These are phyloP conservation scores for Leptinotarsa defecta DNA, from an alignment of 1,140 invertebrate species.

Conservation along the genomic window DNA sequence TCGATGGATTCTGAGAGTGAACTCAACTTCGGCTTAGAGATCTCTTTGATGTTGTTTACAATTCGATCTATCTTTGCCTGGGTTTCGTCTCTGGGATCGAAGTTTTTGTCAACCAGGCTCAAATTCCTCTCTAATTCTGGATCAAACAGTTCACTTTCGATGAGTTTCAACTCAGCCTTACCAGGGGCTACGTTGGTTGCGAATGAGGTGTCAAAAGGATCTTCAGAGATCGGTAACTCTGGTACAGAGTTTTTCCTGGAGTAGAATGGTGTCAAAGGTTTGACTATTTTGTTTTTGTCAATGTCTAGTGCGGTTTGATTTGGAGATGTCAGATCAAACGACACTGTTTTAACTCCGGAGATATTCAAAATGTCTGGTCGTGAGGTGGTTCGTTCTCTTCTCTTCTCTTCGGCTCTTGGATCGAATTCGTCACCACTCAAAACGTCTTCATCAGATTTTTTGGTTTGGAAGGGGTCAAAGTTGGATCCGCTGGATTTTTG, in stretches of 20 bases:
- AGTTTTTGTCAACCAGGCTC: constrained; percentile 65
- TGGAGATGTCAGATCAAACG: constrained; percentile 68
- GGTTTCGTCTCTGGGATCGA: constrained; percentile 59
- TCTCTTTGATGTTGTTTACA: constrained; percentile 45
- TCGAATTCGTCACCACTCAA: constrained; percentile 75
- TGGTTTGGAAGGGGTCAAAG: constrained; percentile 77
- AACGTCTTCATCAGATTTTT: background rate
- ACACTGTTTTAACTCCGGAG: constrained; percentile 66
- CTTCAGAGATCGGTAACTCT: constrained; percentile 58
- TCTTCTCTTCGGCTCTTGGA: constrained; percentile 62
- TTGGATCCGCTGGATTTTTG: constrained; percentile 57
- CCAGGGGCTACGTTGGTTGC: constrained; percentile 62
- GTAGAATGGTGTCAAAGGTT: constrained; percentile 82
- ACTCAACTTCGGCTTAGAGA: constrained; percentile 40
- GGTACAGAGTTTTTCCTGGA: constrained; percentile 64
- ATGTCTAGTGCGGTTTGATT: constrained; percentile 51
- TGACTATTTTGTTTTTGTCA: constrained; percentile 62
- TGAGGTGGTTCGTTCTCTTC: constrained; percentile 58
- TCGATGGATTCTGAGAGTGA: constrained; percentile 56
- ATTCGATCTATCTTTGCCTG: constrained; percentile 53
- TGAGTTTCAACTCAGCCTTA: constrained; percentile 64
- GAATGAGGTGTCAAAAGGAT: constrained; percentile 71
- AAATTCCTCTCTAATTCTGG: constrained; percentile 59
- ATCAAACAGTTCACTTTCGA: constrained; percentile 68
- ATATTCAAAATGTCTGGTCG: constrained; percentile 64